These are phyloP conservation scores for Heterodera schachtii DNA, from an alignment of 1,140 invertebrate genomes.

Conservation along the genomic window DNA sequence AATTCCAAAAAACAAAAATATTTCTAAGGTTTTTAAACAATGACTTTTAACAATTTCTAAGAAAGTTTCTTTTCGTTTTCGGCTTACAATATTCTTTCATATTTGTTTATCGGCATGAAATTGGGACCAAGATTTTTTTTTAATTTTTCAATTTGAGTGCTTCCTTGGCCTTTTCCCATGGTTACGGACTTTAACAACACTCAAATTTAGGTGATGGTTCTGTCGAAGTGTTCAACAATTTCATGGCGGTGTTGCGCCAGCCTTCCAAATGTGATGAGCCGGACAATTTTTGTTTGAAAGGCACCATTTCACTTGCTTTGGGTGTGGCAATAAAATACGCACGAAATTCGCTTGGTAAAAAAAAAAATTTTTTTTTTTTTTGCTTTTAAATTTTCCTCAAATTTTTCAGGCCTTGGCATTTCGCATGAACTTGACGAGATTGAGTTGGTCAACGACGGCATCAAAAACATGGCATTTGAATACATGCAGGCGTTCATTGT, in stretches of 20 bases:
- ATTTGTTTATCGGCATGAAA: too few species aligned
- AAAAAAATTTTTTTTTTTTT: neutral
- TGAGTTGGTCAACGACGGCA: slow-evolving; percentile 31
- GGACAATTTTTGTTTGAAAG: slow-evolving; percentile 28
- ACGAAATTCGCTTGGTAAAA: slow-evolving; percentile 27
- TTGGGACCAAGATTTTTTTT: too few species aligned
- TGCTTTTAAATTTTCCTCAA: neutral
- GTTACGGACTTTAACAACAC: too few species aligned
- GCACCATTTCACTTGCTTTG: slow-evolving; percentile 23
- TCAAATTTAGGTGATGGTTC: slow-evolving; percentile 34
- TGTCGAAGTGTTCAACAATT: slow-evolving; percentile 28
- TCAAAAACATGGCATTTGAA: slow-evolving; percentile 30
- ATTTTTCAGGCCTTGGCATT: slow-evolving; percentile 23
- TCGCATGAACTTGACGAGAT: slow-evolving; percentile 30
- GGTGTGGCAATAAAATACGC: slow-evolving; percentile 35
- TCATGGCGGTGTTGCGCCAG: neutral
- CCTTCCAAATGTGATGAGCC: neutral
- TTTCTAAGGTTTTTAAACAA: too few species aligned
- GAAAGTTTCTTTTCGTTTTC: too few species aligned
- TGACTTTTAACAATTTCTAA: too few species aligned
- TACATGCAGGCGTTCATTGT: slow-evolving; percentile 30
- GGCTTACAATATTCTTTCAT: too few species aligned
- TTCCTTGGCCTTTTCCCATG: too few species aligned
- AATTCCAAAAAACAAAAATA: too few species aligned
- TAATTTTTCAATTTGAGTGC: too few species aligned